Evolutionary conservation across 1,140 invertebrate genomes (phyloP).

Genomic region (Drosophila neocordata): DNA sequence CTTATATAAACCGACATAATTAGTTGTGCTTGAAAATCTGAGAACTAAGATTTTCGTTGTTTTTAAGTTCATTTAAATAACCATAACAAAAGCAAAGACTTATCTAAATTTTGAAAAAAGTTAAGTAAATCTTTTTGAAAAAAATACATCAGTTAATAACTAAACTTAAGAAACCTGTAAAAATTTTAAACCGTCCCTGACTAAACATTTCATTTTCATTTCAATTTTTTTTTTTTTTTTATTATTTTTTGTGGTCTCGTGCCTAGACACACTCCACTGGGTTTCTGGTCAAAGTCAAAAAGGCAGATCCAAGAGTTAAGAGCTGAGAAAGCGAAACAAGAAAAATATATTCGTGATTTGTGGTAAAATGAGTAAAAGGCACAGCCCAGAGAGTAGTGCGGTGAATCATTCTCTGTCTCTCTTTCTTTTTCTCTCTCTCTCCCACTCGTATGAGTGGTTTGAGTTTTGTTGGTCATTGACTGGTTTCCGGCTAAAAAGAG

Average conservation of each 20-base stretch:
- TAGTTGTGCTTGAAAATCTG: too few relatives aligned
- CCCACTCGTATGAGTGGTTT: constrained; percentile 15
- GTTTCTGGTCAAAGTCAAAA: constrained; percentile 45
- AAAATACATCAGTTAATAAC: too few relatives aligned
- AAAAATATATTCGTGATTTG: constrained; percentile 53
- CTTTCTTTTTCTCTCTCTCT: constrained; percentile 6
- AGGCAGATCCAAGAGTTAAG: constrained; percentile 40
- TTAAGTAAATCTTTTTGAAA: too few relatives aligned
- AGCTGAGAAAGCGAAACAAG: constrained; percentile 38
- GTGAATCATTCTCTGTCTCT: constrained; percentile 17
- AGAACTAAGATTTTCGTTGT: too few relatives aligned
- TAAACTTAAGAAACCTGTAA: too few relatives aligned
- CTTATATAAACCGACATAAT: too few relatives aligned
- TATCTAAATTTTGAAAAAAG: not conserved
- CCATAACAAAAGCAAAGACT: too few relatives aligned
- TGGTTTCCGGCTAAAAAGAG: constrained; percentile 56
- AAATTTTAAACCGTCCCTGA: not conserved
- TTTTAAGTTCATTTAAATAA: too few relatives aligned
- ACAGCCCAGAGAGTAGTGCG: constrained; percentile 1
- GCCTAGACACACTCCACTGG: constrained; percentile 45
- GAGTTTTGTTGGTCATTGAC: constrained; percentile 58
- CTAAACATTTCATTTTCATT: constrained; percentile 51
- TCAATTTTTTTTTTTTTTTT: not conserved
- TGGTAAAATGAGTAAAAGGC: constrained; percentile 40
- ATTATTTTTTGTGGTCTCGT: constrained; percentile 36